A percentile compares a stretch with the other conserved stretches of the same genome.
Evolutionary conservation across 2,888 invertebrate species (phyloP).

Genomic region (Standfussiana lucernea): DNA sequence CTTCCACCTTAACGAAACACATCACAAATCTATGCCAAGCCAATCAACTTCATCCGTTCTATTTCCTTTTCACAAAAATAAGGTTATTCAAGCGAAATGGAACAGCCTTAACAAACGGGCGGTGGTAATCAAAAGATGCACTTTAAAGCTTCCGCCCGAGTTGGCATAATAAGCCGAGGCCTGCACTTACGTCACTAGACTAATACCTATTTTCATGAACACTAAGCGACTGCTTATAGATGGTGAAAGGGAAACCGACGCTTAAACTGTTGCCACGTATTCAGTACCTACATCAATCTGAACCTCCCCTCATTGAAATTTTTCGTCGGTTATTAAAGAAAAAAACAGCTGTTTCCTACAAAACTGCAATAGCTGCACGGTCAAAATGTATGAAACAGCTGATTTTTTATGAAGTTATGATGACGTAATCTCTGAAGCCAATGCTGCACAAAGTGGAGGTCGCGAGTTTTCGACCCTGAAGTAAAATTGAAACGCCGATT

Average conservation of each 20-base stretch:
- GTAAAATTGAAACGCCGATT: constrained; percentile 55
- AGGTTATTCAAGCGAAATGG: constrained; percentile 19
- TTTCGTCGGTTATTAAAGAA: too few species aligned
- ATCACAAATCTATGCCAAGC: background rate
- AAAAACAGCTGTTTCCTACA: too few species aligned
- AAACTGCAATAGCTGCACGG: too few species aligned
- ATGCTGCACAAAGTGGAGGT: constrained; percentile 60
- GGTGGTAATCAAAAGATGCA: constrained; percentile 31
- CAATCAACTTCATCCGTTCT: constrained; percentile 14
- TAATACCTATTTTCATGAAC: background rate
- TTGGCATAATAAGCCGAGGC: constrained; percentile 11
- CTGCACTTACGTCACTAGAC: background rate
- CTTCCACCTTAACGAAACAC: background rate
- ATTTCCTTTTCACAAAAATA: constrained; percentile 12
- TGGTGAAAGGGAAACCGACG: too few species aligned
- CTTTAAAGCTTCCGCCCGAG: background rate
- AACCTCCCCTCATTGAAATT: too few species aligned
- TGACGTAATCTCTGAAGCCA: constrained; percentile 58
- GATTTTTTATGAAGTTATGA: constrained; percentile 37
- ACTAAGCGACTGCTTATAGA: background rate
- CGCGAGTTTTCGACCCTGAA: constrained; percentile 69
- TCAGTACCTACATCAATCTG: too few species aligned
- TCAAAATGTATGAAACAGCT: too few species aligned
- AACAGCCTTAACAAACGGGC: background rate
- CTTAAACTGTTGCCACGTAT: background rate